Evolutionary conservation across 2,113 vertebrate genomes (phyloP), one percentile per base, ranked within the genome.

Genomic region (Cephalopterus ornatus): DNA sequence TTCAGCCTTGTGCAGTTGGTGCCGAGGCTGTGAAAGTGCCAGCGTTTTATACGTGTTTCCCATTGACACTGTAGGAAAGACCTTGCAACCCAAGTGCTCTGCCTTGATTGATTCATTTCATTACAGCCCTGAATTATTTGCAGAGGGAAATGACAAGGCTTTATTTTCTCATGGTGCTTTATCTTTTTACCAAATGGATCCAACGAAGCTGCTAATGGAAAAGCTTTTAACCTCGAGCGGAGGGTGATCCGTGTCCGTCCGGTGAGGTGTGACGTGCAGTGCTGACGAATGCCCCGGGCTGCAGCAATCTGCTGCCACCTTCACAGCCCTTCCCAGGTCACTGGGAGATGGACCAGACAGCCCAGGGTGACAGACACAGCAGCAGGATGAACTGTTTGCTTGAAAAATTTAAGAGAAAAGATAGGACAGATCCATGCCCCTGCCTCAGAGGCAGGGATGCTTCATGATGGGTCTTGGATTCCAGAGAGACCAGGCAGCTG

Each of bases 221-320:
- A 98, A 95, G 97, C 98, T 98, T 98, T 98, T 98, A 98, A 97
- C 97, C 97, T 23, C 23, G 93, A 88, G 91, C 50, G 3, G 78
- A 67, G 78, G 89, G 80, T 61, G 93, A 93, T 93, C 95, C 73
- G 71, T 89, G 96, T 46, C 89, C 42, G 4, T 84, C 68, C 2
- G 67, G 59, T 71, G 92, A 82, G 84, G 8, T 16, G 76, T 66
- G 96, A 80, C 77, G 91, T 2, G 18, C 28, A 79, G 49, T 53
- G 87, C 84, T 92, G 68, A 23, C 5, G 30, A 28, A 12, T 16
- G 55, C 73, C 37, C 52, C 0, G 77, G 46, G 62, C 61, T 82
- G 37, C 37, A 28, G 39, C 50, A 50, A n/a, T 44, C 67, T 52
- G 46, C 71, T 53, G 68, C 73, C 4, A 17, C 37, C 49, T 13